phyloP scores from a whole-genome alignment of 2,113 vertebrate genomes.

The Conger conger region DNA sequence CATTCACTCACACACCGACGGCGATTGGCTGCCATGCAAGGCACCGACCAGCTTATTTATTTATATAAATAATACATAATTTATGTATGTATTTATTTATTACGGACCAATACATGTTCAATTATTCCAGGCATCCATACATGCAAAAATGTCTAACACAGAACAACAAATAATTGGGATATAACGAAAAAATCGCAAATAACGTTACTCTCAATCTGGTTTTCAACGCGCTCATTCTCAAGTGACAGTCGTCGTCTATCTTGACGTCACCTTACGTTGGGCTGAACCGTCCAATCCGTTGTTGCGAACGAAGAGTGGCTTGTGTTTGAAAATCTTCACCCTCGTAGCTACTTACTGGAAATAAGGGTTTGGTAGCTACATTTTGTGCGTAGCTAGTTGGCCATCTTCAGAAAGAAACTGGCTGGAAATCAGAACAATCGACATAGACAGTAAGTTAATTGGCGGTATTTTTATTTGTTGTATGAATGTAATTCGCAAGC shows the following conservation, averaged over 20 bases:
- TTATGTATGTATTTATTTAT: too few relatives aligned
- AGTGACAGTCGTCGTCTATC: neutral
- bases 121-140: too few relatives aligned
- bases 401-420: neutral
- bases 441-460: neutral
- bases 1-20: too few relatives aligned
- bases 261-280: slow-evolving; percentile 36
- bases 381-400: neutral
- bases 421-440: neutral
- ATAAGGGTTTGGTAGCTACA: neutral
- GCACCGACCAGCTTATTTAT: too few relatives aligned
- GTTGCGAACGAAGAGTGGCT: slow-evolving; percentile 42
- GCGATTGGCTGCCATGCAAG: too few relatives aligned
- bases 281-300: slow-evolving; percentile 51
- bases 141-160: too few relatives aligned
- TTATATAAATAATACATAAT: too few relatives aligned
- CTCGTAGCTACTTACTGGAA: slow-evolving; percentile 20
- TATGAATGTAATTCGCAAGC: neutral
- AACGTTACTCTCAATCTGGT: too few relatives aligned
- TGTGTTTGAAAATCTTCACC: slow-evolving; percentile 72
- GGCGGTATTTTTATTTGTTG: too few relatives aligned
- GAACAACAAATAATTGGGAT: too few relatives aligned
- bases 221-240: slow-evolving; percentile 10
- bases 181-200: too few relatives aligned
- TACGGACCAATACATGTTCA: too few relatives aligned